Evolutionary conservation across 1,140 invertebrate genomes (phyloP), one percentile per base, ranked within the genome.

Genomic region (Homarus americanus): DNA sequence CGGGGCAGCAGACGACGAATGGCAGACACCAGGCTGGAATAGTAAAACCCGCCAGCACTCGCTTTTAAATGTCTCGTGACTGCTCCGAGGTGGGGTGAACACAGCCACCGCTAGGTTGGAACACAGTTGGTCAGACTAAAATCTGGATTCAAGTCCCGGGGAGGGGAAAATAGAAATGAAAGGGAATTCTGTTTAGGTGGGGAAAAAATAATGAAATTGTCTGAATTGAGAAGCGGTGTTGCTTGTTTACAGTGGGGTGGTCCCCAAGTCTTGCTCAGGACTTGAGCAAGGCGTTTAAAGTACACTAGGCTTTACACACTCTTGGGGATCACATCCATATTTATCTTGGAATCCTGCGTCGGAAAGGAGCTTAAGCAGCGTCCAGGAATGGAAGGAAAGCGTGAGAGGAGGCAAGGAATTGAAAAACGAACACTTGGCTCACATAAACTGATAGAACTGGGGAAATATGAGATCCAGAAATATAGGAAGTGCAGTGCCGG

Each of bases 1-100:
- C n/a, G 32, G 79, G 36, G 20, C 49, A n/a, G 32, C 1, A n/a
- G 79, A 41, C 79, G 49, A 82, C 79, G 63, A 58, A 34, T 63
- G 79, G 79, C 49, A 58, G 20, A 12, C 63, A 5, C 0, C 4
- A 24, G 53, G 53, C 5, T 58, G 53, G 53, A 9, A 32, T 32
- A 32, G 63, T 69, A 69, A 69, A 69, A 32, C n/a, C 63, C 28
- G 34, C 41, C 78, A 53, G 41, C 78, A 32, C 10, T 41, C 78
- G 12, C 53, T 58, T 15, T 58, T 58, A 58, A 58, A 58, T 58
- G 53, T 58, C 3, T 24, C 20, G 17, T 20, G 53, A 20, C 53
- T 58, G 20, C 0, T 58, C 15, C n/a, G n/a, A n/a, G n/a, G n/a
- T n/a, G n/a, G n/a, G n/a, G n/a, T n/a, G n/a, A n/a, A n/a, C n/a